phyloP scores from a whole-genome alignment of 37 sponge, comb jelly and placozoan genomes.

The Haliclona indistincta region DNA sequence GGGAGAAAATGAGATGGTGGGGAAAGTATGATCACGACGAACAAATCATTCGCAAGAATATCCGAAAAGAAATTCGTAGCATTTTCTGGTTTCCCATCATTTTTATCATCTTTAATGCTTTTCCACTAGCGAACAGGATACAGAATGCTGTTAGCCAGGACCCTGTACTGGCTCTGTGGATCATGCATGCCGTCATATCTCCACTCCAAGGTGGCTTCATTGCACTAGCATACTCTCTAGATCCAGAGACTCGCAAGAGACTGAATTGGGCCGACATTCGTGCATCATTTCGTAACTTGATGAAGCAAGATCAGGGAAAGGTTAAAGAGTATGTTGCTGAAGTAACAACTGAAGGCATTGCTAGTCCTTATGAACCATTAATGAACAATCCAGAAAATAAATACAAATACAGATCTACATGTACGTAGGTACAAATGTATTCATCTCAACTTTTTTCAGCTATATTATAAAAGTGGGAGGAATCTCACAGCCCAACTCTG shows the following conservation, averaged over 20 bases:
- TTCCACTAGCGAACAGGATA: conserved; percentile 57
- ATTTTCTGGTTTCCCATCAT: conserved; percentile 53
- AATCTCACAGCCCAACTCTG: too few relatives aligned
- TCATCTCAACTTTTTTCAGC: too few relatives aligned
- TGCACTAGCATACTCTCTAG: not conserved
- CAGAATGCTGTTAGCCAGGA: conserved; percentile 10
- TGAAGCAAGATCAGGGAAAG: too few relatives aligned
- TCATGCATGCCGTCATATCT: not conserved
- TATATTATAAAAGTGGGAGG: too few relatives aligned
- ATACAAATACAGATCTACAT: too few relatives aligned
- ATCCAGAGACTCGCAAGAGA: conserved; percentile 4
- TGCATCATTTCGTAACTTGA: too few relatives aligned
- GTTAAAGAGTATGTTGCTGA: too few relatives aligned
- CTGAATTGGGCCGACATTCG: not conserved
- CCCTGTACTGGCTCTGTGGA: conserved; percentile 39
- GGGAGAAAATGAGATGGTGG: not conserved
- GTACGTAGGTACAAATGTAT: too few relatives aligned
- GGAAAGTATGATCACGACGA: not conserved
- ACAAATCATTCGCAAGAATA: not conserved
- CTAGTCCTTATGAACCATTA: too few relatives aligned
- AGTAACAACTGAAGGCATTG: too few relatives aligned
- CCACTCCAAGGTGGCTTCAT: not conserved
- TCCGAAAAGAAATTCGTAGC: conserved; percentile 35
- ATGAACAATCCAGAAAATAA: too few relatives aligned
- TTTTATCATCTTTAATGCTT: conserved; percentile 45